phyloP scores from a whole-genome alignment of 2,797 vertebrate species.

The Geotria australis region DNA sequence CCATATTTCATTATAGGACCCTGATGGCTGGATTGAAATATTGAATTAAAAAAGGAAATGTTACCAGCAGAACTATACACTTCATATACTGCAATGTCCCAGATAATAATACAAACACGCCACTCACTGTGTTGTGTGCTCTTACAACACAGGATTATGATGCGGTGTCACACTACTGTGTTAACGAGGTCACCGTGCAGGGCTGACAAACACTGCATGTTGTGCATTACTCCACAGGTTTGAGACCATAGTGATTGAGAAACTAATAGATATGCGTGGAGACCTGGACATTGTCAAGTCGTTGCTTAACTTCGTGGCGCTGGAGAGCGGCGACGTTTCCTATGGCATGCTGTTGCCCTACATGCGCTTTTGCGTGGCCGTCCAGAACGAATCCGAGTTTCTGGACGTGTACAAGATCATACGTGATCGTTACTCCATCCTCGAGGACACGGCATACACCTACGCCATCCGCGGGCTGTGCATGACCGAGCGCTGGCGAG shows the following conservation, averaged over 20 bases:
- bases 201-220: too few relatives aligned
- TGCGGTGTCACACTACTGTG: too few relatives aligned
- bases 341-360: conserved; percentile 44
- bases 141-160: too few relatives aligned
- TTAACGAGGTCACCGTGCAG: too few relatives aligned
- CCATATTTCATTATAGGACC: too few relatives aligned
- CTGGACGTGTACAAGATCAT: conserved; percentile 46
- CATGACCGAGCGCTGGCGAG: conserved; percentile 33
- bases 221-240: conserved; percentile 8
- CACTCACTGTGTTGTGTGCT: too few relatives aligned
- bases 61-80: too few relatives aligned
- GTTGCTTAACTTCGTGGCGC: conserved; percentile 31
- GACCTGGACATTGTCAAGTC: conserved; percentile 49
- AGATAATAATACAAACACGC: too few relatives aligned
- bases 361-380: conserved; percentile 28
- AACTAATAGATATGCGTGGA: conserved; percentile 9
- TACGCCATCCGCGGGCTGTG: conserved; percentile 43
- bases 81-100: too few relatives aligned
- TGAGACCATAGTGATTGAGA: conserved; percentile 20
- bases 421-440: conserved; percentile 23
- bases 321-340: conserved; percentile 22
- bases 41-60: too few relatives aligned
- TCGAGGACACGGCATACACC: conserved; percentile 33
- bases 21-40: too few relatives aligned
- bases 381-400: conserved; percentile 22